phyloP scores from a whole-genome alignment of 1,140 invertebrate species.

The Ceratoteleas bidentatus region DNA sequence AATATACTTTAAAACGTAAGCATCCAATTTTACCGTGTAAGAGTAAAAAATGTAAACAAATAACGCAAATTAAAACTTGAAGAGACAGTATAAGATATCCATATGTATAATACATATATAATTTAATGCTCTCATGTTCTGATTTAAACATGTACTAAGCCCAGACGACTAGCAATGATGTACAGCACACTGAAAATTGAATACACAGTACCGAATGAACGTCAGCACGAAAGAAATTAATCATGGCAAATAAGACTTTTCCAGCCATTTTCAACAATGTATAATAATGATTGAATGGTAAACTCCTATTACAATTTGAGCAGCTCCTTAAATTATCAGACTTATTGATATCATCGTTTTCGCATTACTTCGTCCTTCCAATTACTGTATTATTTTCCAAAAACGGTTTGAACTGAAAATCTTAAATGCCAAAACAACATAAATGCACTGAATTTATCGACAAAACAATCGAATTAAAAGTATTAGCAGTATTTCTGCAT shows the following conservation, averaged over 20 bases:
- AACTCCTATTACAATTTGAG: conserved; percentile 56
- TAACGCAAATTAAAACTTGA: conserved; percentile 51
- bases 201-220: conserved; percentile 55
- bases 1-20: conserved; percentile 59
- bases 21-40: conserved; percentile 46
- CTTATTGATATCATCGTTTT: conserved; percentile 52
- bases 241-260: conserved; percentile 24
- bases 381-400: background rate
- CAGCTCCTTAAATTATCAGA: conserved; percentile 61
- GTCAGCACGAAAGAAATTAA: conserved; percentile 30
- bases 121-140: conserved; percentile 65
- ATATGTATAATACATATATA: conserved; percentile 62
- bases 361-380: background rate
- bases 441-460: conserved; percentile 36
- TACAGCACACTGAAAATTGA: conserved; percentile 67
- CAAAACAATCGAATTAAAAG: background rate
- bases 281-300: conserved; percentile 27
- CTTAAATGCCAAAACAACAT: conserved; percentile 44
- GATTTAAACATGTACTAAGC: conserved; percentile 62
- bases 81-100: conserved; percentile 58
- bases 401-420: background rate
- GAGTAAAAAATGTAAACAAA: conserved; percentile 34
- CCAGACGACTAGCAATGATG: conserved; percentile 64
- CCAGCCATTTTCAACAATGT: conserved; percentile 28
- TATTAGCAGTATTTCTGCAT: too few species aligned